A percentile compares a stretch with the other conserved stretches of the same genome.
These are phyloP conservation scores for Anthoscopus minutus DNA, from an alignment of 2,113 vertebrate genomes.

Conservation along the genomic window DNA sequence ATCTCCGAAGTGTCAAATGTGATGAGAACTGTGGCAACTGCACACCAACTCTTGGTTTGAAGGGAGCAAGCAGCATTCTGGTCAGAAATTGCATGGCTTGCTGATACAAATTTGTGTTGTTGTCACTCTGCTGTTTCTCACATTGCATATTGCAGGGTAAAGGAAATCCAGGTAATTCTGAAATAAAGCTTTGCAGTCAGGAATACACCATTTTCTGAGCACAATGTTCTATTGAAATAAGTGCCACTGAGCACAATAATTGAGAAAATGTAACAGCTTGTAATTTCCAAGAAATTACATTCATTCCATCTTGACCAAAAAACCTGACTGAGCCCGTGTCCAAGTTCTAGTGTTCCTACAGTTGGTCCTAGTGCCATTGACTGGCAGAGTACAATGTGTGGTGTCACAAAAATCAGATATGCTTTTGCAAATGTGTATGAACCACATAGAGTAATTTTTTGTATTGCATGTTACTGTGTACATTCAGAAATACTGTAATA, in stretches of 20 bases:
- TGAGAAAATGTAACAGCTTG: neutral
- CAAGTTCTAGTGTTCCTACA: neutral
- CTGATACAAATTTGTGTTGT: neutral
- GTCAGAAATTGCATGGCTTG: neutral
- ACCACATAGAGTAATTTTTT: neutral
- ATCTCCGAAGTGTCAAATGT: neutral
- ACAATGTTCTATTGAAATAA: neutral
- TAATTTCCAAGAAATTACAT: fast-evolving
- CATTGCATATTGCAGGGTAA: fast-evolving
- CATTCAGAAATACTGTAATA: neutral
- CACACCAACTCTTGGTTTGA: neutral
- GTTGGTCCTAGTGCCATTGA: neutral
- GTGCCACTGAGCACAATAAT: neutral
- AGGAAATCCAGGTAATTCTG: neutral
- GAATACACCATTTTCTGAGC: neutral
- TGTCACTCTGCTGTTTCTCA: neutral
- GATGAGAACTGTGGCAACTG: neutral
- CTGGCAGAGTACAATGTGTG: neutral
- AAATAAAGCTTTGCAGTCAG: neutral
- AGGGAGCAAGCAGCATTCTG: neutral
- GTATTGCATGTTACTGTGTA: neutral
- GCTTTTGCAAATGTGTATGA: neutral
- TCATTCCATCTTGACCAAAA: neutral
- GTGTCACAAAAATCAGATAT: neutral
- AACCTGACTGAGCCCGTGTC: neutral